These are phyloP conservation scores for Athene cunicularia DNA, from an alignment of 2,113 vertebrate species.

Conservation along the genomic window DNA sequence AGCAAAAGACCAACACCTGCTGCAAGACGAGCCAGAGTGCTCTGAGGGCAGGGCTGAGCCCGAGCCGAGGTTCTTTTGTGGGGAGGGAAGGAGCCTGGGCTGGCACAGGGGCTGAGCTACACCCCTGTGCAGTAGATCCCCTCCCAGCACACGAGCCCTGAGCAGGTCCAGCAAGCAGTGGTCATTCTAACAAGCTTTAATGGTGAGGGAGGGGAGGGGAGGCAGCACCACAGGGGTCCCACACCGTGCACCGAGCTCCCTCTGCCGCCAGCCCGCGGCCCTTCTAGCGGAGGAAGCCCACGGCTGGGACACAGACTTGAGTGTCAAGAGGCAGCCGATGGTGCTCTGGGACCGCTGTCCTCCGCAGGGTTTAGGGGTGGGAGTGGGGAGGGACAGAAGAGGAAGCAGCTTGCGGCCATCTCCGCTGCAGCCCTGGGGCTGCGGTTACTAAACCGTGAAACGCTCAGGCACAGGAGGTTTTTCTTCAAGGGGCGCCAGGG, in stretches of 20 bases:
- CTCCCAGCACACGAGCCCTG: accelerated
- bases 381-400: neutral
- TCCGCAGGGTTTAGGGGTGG: accelerated
- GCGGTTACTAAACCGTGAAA: accelerated
- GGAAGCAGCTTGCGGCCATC: neutral
- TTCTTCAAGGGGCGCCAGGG: neutral
- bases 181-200: neutral
- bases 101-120: neutral
- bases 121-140: neutral
- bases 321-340: accelerated
- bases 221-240: accelerated
- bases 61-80: accelerated
- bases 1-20: neutral
- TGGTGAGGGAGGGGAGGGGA: accelerated
- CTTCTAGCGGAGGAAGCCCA: neutral
- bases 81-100: neutral
- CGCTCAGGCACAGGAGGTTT: accelerated
- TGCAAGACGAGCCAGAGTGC: accelerated
- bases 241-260: neutral
- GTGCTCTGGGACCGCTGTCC: accelerated
- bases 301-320: accelerated
- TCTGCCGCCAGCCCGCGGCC: neutral
- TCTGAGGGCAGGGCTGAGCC: accelerated
- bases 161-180: neutral
- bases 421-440: neutral